Evolutionary conservation across 1,140 invertebrate genomes (phyloP), one percentile per base, ranked within the genome.

Genomic region (Stegodyphus mimosarum): DNA sequence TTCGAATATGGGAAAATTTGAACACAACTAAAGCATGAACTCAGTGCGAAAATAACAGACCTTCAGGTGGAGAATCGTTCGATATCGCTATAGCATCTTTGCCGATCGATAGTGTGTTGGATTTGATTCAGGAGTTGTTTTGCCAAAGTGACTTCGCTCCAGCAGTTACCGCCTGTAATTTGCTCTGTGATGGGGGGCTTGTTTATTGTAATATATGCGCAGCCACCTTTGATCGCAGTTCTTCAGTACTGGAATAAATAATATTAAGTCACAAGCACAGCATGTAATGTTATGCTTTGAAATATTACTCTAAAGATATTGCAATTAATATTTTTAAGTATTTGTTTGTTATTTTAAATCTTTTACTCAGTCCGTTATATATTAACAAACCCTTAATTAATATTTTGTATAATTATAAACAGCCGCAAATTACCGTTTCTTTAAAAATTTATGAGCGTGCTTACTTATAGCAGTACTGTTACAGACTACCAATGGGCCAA

Each of bases 51-150:
- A 84, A 73, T 84, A 64, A 73, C 70, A 74, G 75, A 66, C 83
- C 83, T 86, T 86, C 72, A 86, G 75, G 55, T 86, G 63, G 69
- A 49, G 71, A 86, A 33, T 72, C 75, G 83, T 18, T 86, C 83
- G 83, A 86, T 86, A 86, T 86, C 60, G 18, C 50, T 75, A 78
- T 86, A 52, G 83, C 52, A 86, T 86, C 55, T 6, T 60, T 49
- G 18, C 50, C 63, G 83, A 86, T 86, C 83, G 75, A 86, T 86
- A 86, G 6, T 18, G 17, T 77, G 74, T 70, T 66, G 53, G 66
- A 86, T 86, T 86, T 78, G 75, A 78, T 55, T 86, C 74, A 64
- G 11, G 66, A 71, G 64, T 18, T 86, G 75, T 77, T n/a, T 86
- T 86, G 74, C 83, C 67, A 51, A 67, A 63, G 83, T n/a, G 74